Evolutionary conservation across 1,140 invertebrate genomes (phyloP), one percentile per base, ranked within the genome.

Genomic region (Phymastichus coffea): DNA sequence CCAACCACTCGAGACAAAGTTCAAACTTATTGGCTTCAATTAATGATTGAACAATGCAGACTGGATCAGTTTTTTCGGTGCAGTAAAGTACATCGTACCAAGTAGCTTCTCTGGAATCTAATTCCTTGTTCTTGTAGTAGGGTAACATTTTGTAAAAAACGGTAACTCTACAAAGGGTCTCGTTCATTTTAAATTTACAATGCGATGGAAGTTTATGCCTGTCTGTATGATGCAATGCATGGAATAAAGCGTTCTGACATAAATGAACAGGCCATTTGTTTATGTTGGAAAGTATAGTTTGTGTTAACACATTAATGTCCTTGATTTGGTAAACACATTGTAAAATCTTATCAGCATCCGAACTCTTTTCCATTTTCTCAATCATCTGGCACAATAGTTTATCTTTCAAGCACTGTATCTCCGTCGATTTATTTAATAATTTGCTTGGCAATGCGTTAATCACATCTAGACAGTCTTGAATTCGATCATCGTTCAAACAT

Each of bases 1-100:
- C 81, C 14, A 84, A 79, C 86, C 86, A 87, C 43, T 86, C 80
- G 17, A 86, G 72, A 65, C 86, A 87, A 1, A 87, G 62, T 61
- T 86, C 83, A 58, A 81, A 87, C 68, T 86, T 71, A 44, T 71
- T 72, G 14, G 67, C 69, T n/a, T 71, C 66, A 2, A 78, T 72
- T 3, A 78, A 56, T 1, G 69, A 70, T 23, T 71, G 68, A 1
- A 78, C 66, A 12, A 74, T 71, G 15, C 66, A 38, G 6, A 67
- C 65, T 14, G 74, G 67, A 63, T 77, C 68, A 4, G 71, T 66
- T 60, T 70, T 76, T 17, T 73, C 68, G 46, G 75, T 76, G 25
- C 73, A 78, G 55, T 72, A 77, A 58, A 72, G 81, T 23, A 78
- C 71, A 63, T 75, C 78, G 51, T 70, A 80, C 82, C 74, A 85